Conservation (phyloP, 1,140 invertebrate species). For the Physella acuta region DNA sequence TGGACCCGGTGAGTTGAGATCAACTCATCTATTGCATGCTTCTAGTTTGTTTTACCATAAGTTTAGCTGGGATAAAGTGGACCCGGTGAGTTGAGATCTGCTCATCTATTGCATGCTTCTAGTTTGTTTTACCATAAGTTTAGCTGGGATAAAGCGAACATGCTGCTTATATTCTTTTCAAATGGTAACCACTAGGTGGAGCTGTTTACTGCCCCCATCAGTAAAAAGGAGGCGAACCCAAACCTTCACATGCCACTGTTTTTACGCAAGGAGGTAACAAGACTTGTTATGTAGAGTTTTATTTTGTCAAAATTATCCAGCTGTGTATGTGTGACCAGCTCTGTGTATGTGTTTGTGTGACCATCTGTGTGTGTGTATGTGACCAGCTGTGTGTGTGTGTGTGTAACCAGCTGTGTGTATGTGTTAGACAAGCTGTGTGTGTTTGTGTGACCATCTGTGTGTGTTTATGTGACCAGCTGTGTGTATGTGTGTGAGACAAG, state of each 20-base stretch:
- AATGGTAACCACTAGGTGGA: constrained; percentile 74
- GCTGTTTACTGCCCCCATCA: constrained; percentile 87
- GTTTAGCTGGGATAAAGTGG: constrained; percentile 91
- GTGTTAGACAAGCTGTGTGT: no score
- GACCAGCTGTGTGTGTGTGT: no score
- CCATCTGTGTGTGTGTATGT: no score
- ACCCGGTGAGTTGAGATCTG: constrained; percentile 74
- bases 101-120: background rate
- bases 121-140: background rate
- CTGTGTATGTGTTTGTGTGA: no score
- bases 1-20: constrained; percentile 79
- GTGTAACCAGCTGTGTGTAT: no score
- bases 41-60: background rate
- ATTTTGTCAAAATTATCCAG: no score
- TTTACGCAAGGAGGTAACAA: constrained; percentile 75
- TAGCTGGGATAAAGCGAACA: constrained; percentile 97
- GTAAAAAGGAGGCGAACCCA: constrained; percentile 94
- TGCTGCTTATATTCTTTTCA: constrained; percentile 63
- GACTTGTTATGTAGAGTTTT: background rate
- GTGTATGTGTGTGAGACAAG: no score
- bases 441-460: no score
- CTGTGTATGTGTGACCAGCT: no score
- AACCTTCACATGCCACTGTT: constrained; percentile 93
- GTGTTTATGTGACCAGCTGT: no score
- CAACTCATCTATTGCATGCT: background rate